Evolutionary conservation across 2,888 invertebrate genomes (phyloP).

Genomic region (Leptopterna dolabrata): DNA sequence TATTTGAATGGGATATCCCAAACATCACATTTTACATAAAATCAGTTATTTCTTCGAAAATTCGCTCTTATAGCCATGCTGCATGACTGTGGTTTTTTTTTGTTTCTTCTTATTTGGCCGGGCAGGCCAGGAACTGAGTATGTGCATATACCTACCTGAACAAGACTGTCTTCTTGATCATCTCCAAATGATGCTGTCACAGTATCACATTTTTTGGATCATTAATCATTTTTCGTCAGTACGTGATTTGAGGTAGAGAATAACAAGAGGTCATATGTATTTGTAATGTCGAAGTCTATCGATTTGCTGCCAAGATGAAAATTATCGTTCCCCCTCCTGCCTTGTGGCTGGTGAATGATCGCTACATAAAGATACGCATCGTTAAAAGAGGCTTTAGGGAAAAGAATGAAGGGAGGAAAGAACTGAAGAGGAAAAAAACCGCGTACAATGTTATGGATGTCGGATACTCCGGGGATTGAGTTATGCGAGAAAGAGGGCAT

Average conservation of each 20-base stretch:
- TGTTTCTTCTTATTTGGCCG: too few relatives aligned
- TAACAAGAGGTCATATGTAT: not conserved
- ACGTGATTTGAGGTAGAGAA: not conserved
- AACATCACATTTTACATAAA: too few relatives aligned
- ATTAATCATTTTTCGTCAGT: not conserved
- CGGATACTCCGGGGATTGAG: not conserved
- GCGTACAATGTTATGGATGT: slow-evolving; percentile 6
- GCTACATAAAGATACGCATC: slow-evolving; percentile 11
- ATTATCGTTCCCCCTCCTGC: not conserved
- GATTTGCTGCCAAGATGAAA: not conserved
- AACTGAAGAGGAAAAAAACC: not conserved
- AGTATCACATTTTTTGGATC: too few relatives aligned
- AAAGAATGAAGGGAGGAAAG: not conserved
- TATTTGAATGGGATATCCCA: too few relatives aligned
- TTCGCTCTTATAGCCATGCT: too few relatives aligned
- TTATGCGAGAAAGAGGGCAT: not conserved
- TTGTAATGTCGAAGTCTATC: not conserved
- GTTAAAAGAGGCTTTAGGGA: slow-evolving; percentile 6
- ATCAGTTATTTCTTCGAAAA: too few relatives aligned
- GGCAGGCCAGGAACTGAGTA: too few relatives aligned
- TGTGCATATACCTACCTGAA: too few relatives aligned
- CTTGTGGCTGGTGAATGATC: not conserved
- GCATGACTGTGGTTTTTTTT: too few relatives aligned
- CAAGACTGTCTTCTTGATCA: too few relatives aligned
- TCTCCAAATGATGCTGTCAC: too few relatives aligned